These are phyloP conservation scores for Meda fulgida DNA, from an alignment of 2,797 vertebrate species.

Conservation along the genomic window DNA sequence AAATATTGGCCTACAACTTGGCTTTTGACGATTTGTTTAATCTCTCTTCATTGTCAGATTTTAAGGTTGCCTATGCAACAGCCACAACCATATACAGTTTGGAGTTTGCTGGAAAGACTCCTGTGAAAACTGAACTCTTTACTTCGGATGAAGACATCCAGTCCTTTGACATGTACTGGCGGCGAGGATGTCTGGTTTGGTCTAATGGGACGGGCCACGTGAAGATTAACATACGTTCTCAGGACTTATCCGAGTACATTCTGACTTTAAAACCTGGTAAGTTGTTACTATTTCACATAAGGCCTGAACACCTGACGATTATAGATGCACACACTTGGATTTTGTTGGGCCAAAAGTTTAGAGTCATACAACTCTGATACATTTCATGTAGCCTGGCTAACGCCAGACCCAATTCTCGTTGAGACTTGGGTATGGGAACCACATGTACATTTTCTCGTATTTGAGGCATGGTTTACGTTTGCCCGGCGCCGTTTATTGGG, in stretches of 20 bases:
- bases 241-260: conserved; percentile 72
- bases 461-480: no score
- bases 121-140: conserved; percentile 68
- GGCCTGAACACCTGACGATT: no score
- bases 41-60: conserved; percentile 68
- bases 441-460: no score
- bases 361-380: neutral
- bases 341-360: no score
- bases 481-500: no score
- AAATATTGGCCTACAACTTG: neutral
- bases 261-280: conserved; percentile 79
- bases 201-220: conserved; percentile 79
- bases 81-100: conserved; percentile 71
- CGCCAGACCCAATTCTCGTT: no score
- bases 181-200: conserved; percentile 83
- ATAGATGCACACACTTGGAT: no score
- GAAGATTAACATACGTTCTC: conserved; percentile 70
- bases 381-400: no score
- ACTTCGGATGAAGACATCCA: conserved; percentile 72
- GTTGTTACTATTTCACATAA: neutral
- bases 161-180: conserved; percentile 88
- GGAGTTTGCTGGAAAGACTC: conserved; percentile 73
- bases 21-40: neutral
- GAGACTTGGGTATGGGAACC: no score
- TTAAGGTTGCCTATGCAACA: conserved; percentile 78